Evolutionary conservation across 2,113 vertebrate genomes (phyloP).

Genomic region (Elgaria multicarinata): DNA sequence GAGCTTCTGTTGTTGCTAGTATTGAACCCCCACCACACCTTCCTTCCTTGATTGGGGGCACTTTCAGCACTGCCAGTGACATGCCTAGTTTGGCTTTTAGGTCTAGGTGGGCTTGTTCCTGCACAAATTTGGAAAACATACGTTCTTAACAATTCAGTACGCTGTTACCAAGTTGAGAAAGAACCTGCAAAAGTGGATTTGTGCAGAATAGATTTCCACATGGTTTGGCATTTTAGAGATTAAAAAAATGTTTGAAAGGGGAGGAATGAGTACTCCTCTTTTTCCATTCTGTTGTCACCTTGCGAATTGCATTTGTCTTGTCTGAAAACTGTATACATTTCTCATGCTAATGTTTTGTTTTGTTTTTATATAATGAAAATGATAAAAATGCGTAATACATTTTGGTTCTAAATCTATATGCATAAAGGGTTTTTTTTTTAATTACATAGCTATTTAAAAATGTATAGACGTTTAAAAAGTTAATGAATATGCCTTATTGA

Average conservation of each 20-base stretch:
- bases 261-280: neutral
- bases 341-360: slow-evolving; percentile 39
- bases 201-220: neutral
- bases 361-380: slow-evolving; percentile 29
- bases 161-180: slow-evolving; percentile 22
- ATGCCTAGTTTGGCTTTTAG: slow-evolving; percentile 12
- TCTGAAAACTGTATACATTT: slow-evolving; percentile 34
- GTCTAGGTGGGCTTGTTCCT: neutral
- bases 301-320: slow-evolving; percentile 32
- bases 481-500: slow-evolving; percentile 37
- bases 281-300: slow-evolving; percentile 11
- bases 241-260: neutral
- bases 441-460: slow-evolving; percentile 11
- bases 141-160: neutral
- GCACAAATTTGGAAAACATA: neutral
- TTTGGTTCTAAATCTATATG: slow-evolving; percentile 1
- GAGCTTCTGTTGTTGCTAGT: neutral
- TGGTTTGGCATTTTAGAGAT: neutral
- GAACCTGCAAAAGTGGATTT: slow-evolving; percentile 37
- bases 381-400: slow-evolving; percentile 37
- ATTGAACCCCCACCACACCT: slow-evolving; percentile 18
- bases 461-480: slow-evolving; percentile 39
- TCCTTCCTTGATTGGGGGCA: neutral
- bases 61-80: slow-evolving; percentile 24
- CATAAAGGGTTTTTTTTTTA: too few relatives aligned